phyloP scores from a whole-genome alignment of 2,888 invertebrate genomes.

The Incurvaria masculella region DNA sequence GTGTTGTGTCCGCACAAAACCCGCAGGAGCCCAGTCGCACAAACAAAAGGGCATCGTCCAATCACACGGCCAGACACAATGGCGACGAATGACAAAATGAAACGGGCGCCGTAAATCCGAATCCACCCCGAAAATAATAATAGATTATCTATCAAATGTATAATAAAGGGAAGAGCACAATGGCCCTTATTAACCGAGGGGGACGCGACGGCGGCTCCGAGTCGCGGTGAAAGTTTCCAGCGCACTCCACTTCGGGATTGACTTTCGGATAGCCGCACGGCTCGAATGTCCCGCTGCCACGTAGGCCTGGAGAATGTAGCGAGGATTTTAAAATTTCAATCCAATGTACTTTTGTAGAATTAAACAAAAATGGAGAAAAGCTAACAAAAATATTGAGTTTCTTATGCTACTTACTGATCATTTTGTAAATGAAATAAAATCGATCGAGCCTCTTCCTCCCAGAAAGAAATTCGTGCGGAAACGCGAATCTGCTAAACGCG shows the following conservation, averaged over 20 bases:
- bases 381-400: too few species aligned
- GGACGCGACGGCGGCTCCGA: background rate
- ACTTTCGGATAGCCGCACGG: background rate
- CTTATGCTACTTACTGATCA: too few species aligned
- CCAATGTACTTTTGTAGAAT: too few species aligned
- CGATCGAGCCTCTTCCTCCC: too few species aligned
- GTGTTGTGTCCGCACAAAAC: too few species aligned
- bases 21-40: background rate
- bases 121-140: conserved; percentile 4
- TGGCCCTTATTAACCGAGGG: conserved; percentile 6
- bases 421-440: too few species aligned
- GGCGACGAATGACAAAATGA: background rate
- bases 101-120: background rate
- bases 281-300: background rate
- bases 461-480: too few species aligned
- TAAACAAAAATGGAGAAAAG: too few species aligned
- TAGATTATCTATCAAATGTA: conserved; percentile 9
- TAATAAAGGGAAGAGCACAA: conserved; percentile 8
- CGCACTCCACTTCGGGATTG: background rate
- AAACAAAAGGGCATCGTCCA: background rate
- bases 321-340: too few species aligned
- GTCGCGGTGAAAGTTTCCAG: background rate
- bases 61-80: background rate
- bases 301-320: too few species aligned
- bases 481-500: too few species aligned